phyloP scores from a whole-genome alignment of 2,888 invertebrate genomes.

The Schrankia costaestrigalis region DNA sequence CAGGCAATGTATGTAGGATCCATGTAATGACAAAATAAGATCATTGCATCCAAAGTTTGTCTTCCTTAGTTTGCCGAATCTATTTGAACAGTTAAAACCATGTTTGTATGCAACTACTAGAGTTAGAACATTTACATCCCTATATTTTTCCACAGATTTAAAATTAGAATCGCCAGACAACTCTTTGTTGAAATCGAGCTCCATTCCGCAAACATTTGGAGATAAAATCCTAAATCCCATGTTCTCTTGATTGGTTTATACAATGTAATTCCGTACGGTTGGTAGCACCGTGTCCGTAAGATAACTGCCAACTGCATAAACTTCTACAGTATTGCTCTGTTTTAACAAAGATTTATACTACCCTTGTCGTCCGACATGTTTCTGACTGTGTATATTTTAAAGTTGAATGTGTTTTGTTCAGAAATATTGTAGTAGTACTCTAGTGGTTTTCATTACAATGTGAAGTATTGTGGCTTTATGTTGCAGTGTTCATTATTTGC shows the following conservation, averaged over 20 bases:
- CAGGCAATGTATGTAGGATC: too few relatives aligned
- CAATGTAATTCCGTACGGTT: constrained; percentile 29
- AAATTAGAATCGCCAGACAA: constrained; percentile 1
- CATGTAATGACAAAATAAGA: too few relatives aligned
- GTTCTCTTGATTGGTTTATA: constrained; percentile 33
- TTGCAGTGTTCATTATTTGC: too few relatives aligned
- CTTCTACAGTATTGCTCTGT: constrained; percentile 37
- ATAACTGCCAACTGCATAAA: constrained; percentile 45
- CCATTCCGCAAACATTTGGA: constrained; percentile 15
- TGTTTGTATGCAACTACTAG: too few relatives aligned
- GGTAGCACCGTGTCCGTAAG: constrained; percentile 21
- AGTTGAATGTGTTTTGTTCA: constrained; percentile 17
- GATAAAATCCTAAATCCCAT: constrained; percentile 29
- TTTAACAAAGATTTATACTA: constrained; percentile 56
- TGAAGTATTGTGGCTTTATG: constrained; percentile 1
- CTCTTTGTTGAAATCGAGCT: constrained; percentile 1
- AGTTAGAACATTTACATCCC: constrained; percentile 3
- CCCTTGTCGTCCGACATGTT: constrained; percentile 35
- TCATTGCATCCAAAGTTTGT: too few relatives aligned
- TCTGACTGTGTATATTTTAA: constrained; percentile 29
- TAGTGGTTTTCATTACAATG: constrained; percentile 3
- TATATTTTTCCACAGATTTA: background rate
- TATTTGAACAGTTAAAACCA: too few relatives aligned
- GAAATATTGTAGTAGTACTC: constrained; percentile 3
- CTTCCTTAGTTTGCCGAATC: too few relatives aligned